Percentiles rank a stretch among this genome's conserved stretches.
Conservation (phyloP, 2,113 vertebrate genomes). For the Nothocercus nigrocapillus region DNA sequence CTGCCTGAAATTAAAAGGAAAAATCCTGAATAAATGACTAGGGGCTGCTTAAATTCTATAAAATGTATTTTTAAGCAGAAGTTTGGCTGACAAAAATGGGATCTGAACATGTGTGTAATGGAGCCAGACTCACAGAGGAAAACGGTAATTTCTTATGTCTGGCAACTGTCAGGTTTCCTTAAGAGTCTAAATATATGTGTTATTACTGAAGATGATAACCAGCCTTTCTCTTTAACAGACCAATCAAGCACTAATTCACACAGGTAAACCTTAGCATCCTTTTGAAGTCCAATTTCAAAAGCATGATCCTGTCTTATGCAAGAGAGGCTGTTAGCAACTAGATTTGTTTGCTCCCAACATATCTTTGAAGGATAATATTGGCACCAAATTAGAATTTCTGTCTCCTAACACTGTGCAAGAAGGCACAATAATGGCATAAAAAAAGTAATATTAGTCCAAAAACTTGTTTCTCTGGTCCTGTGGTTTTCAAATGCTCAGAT, state of each 20-base stretch:
- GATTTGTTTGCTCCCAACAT: background rate
- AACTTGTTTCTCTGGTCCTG: background rate
- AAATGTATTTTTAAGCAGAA: constrained; percentile 36
- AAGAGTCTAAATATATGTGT: constrained; percentile 1
- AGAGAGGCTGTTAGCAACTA: background rate
- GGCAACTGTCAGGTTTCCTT: constrained; percentile 19
- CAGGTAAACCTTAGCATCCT: background rate
- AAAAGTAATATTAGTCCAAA: background rate
- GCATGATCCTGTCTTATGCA: background rate
- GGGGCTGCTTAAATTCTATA: constrained; percentile 19
- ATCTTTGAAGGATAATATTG: background rate
- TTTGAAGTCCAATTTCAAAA: background rate
- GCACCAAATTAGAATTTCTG: background rate
- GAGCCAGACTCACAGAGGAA: constrained; percentile 13
- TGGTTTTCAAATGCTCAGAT: background rate
- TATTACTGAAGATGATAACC: constrained; percentile 9
- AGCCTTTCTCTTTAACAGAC: background rate
- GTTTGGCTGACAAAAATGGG: constrained; percentile 16
- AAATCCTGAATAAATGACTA: constrained; percentile 29
- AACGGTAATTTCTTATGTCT: constrained; percentile 28
- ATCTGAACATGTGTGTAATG: constrained; percentile 20
- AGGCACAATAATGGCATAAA: background rate
- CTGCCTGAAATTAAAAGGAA: constrained; percentile 35
- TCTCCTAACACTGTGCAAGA: background rate
- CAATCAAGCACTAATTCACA: constrained; percentile 8